phyloP scores from a whole-genome alignment of 2,888 invertebrate genomes.

The Rugalucina vietnamica region DNA sequence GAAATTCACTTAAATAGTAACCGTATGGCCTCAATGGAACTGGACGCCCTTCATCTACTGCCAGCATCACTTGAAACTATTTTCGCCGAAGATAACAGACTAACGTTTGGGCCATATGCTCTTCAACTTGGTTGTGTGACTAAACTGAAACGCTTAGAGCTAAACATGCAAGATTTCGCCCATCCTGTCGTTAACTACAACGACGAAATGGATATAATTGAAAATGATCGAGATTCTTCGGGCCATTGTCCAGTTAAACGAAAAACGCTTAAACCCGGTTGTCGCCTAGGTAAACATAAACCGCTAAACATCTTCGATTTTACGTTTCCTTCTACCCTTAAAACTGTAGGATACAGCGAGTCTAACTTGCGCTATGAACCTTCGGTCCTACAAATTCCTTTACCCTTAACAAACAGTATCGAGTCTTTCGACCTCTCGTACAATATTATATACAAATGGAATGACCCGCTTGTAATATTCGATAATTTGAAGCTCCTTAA shows the following conservation, averaged over 20 bases:
- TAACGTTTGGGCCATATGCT: conserved; percentile 52
- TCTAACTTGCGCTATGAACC: background rate
- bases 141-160: background rate
- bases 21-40: conserved; percentile 28
- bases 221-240: background rate
- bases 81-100: conserved; percentile 35
- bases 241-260: background rate
- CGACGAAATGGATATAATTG: background rate
- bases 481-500: background rate
- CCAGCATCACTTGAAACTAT: conserved; percentile 30
- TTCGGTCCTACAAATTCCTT: background rate
- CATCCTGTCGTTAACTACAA: conserved; percentile 14
- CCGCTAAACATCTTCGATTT: background rate
- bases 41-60: conserved; percentile 16
- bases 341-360: background rate
- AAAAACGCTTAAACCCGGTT: background rate
- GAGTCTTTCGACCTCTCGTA: background rate
- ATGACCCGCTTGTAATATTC: background rate
- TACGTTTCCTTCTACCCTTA: background rate
- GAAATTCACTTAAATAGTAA: conserved; percentile 35
- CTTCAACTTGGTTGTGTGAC: conserved; percentile 28
- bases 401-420: background rate
- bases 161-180: conserved; percentile 2
- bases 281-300: background rate
- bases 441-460: background rate